These are phyloP conservation scores for Chrysodeixis includens DNA, from an alignment of 2,888 invertebrate species.

Conservation along the genomic window DNA sequence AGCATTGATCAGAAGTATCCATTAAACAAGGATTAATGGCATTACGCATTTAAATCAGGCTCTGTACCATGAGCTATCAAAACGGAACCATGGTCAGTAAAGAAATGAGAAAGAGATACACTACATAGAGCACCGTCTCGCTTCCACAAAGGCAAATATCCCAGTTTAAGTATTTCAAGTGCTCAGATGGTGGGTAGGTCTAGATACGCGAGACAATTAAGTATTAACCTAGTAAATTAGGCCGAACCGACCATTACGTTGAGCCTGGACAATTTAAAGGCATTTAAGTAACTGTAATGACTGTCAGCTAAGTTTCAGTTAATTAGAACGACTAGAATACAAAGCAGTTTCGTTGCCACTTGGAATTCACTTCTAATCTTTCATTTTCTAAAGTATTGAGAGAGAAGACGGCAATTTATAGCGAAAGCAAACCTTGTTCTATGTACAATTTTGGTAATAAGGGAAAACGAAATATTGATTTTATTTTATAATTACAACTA, in stretches of 20 bases:
- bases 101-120: too few relatives aligned
- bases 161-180: too few relatives aligned
- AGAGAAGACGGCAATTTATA: not conserved
- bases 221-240: constrained; percentile 28
- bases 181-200: not conserved
- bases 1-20: not conserved
- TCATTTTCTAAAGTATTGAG: not conserved
- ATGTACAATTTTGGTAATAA: too few relatives aligned
- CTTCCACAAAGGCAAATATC: too few relatives aligned
- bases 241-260: constrained; percentile 23
- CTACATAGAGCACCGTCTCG: too few relatives aligned
- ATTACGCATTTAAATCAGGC: not conserved
- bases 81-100: too few relatives aligned
- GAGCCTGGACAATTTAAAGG: constrained; percentile 48
- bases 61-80: too few relatives aligned
- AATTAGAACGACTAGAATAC: constrained; percentile 27
- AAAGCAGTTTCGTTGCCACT: constrained; percentile 6
- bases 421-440: too few relatives aligned
- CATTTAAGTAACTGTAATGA: constrained; percentile 41
- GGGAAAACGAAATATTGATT: too few relatives aligned
- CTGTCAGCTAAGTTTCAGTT: constrained; percentile 33
- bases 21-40: not conserved
- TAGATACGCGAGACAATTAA: constrained; percentile 10
- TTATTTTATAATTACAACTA: too few relatives aligned
- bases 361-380: not conserved